A percentile compares a stretch with the other conserved stretches of the same genome.
These are phyloP conservation scores for Mungos mungo DNA, from an alignment of 2,113 vertebrate genomes.

Conservation along the genomic window DNA sequence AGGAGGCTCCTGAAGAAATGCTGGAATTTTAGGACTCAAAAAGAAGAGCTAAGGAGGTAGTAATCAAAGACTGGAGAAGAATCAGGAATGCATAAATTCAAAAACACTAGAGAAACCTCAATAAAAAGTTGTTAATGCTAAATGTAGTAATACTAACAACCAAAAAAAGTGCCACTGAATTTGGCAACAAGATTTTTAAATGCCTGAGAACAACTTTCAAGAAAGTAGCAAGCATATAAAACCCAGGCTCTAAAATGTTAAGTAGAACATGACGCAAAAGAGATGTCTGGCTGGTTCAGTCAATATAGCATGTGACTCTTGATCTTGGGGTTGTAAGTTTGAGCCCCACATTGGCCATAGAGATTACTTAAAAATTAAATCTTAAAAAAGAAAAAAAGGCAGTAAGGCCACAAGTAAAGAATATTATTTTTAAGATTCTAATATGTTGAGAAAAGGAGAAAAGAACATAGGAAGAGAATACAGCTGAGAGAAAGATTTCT, in stretches of 20 bases:
- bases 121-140: not conserved
- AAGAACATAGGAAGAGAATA: not conserved
- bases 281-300: not conserved
- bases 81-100: not conserved
- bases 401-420: not conserved
- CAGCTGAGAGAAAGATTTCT: not conserved
- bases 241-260: not conserved
- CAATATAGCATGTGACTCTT: not conserved
- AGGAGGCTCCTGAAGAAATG: not conserved
- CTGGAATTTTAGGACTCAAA: not conserved
- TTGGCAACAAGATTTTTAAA: constrained; percentile 12
- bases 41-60: not conserved
- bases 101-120: not conserved
- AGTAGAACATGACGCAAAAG: not conserved
- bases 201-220: not conserved
- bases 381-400: not conserved
- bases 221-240: not conserved
- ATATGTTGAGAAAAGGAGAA: not conserved
- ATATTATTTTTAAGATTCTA: not conserved
- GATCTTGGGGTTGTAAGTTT: not conserved
- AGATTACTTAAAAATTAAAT: not conserved
- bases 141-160: not conserved
- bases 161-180: not conserved
- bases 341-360: not conserved
- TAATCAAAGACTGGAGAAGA: not conserved